Evolutionary conservation across 2,797 vertebrate species (phyloP), one percentile per base, ranked within the genome.

Genomic region (Miichthys miiuy): DNA sequence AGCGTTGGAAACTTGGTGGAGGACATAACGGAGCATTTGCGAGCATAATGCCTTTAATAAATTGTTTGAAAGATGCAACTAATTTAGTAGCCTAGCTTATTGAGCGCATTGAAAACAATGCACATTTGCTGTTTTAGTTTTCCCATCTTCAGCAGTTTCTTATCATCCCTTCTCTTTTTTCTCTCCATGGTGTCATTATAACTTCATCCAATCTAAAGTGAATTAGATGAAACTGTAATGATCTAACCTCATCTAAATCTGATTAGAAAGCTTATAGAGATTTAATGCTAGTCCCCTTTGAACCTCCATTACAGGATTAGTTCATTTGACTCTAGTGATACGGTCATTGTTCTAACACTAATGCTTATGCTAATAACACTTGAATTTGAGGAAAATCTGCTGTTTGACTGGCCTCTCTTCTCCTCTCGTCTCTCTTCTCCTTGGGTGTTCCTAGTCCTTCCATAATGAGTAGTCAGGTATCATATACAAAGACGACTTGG

Each of bases 391-490:
- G 3, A 44, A 23, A 60, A 20, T 60, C 10, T 34, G 6, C 3
- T 30, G 30, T 60, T 65, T 63, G 18, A 2, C 48, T 21, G 34
- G 18, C 23, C 38, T 65, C 55, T 67, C 13, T 21, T 67, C n/a
- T n/a, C n/a, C n/a, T n/a, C n/a, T n/a, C n/a, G n/a, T n/a, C n/a
- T n/a, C n/a, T n/a, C 13, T 21, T 65, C 77, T 79, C 12, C 27
- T 16, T 82, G 82, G 76, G 83, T 87, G 82, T 87, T 83, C 82
- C 30, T n/a, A 27, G 51, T 65, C 56, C 23, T 63, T 79, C 73
- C 67, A 66, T 83, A 83, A 86, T 47, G 21, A 82, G 73, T 61
- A 78, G 48, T 84, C 73, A 72, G 81, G 83, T 92, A 81, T 86
- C 86, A 72, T 77, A 82, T 78, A 87, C 83, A 83, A 71, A 80